phyloP scores from a whole-genome alignment of 2,888 invertebrate species.

The Hemithea aestivaria region DNA sequence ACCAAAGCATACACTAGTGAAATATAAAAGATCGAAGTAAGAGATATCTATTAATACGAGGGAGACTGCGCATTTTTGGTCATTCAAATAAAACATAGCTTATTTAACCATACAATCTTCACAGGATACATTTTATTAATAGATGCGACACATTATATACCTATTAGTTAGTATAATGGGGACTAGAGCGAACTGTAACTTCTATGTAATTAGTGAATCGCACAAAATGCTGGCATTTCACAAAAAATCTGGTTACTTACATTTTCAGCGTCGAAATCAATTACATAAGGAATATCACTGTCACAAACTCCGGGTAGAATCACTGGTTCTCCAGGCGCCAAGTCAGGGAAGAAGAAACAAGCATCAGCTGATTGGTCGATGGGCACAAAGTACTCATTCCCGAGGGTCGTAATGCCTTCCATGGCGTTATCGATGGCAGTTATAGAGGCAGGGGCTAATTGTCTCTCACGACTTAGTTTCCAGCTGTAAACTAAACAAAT shows the following conservation, averaged over 20 bases:
- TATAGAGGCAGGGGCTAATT: conserved; percentile 31
- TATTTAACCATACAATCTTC: too few species aligned
- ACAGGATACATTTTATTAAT: too few species aligned
- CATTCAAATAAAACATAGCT: too few species aligned
- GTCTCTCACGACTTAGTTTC: conserved; percentile 55
- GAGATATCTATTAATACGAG: too few species aligned
- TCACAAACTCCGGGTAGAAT: conserved; percentile 57
- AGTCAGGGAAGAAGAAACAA: conserved; percentile 57
- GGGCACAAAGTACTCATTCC: conserved; percentile 46
- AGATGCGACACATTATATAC: too few species aligned
- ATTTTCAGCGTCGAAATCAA: conserved; percentile 41
- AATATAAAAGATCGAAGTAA: too few species aligned
- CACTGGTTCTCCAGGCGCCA: conserved; percentile 46
- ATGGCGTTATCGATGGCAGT: conserved; percentile 41
- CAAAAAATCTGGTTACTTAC: conserved; percentile 37
- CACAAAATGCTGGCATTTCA: too few species aligned
- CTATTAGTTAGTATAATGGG: too few species aligned
- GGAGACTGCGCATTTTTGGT: too few species aligned
- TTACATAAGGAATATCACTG: conserved; percentile 40
- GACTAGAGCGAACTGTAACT: too few species aligned
- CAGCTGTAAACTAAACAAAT: conserved; percentile 57
- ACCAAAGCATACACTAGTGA: too few species aligned
- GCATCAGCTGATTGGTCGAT: conserved; percentile 50
- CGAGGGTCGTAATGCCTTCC: conserved; percentile 38
- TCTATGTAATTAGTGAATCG: too few species aligned